Base-by-base conservation (phyloP, 2,113 vertebrate species). In the Mobula hypostoma region DNA sequence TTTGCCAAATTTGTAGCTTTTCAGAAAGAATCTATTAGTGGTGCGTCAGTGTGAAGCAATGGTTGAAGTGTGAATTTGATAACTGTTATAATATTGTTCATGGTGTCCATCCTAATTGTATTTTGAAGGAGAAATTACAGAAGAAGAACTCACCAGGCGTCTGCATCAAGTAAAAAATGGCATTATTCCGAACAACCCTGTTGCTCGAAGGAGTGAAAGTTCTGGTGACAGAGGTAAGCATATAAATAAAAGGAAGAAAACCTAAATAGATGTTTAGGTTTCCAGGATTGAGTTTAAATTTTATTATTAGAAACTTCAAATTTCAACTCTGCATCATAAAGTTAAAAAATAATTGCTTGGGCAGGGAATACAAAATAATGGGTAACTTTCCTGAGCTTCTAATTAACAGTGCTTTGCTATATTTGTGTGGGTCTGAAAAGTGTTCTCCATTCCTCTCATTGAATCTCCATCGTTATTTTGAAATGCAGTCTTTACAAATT, bases 121-220 rank as follows among this genome's bases (percentile, higher is more conserved):
- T 93, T 93, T 93, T 93, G 68, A 48, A 99, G 99, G 99, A 95
- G 98, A 99, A 97, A 98, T 98, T 96, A 99, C 99, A 63, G 98
- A 98, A 95, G 98, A 99, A 95, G 99, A 99, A 95, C 97, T 99
- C 95, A 96, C 98, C 94, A 98, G 97, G 97, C 97, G 98, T 96
- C 97, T 99, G 95, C 98, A 98, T 76, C 98, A 99, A 97, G 97
- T 99, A 95, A 99, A 99, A 97, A 98, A 99, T 96, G 98, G 98
- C 58, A 97, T 97, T 1, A 98, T 98, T 78, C 97, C 97, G 94
- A 97, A 97, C 95, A 97, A 96, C 95, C 36, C 70, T 56, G 91
- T 74, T 48, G 24, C 70, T 76, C 70, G 68, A 40, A 93, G 91
- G 40, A 93, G 36, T 74, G 91, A 93, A 76, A 68, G 91, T 12